phyloP scores from a whole-genome alignment of 2,888 invertebrate genomes.

The Byasa hedistus region DNA sequence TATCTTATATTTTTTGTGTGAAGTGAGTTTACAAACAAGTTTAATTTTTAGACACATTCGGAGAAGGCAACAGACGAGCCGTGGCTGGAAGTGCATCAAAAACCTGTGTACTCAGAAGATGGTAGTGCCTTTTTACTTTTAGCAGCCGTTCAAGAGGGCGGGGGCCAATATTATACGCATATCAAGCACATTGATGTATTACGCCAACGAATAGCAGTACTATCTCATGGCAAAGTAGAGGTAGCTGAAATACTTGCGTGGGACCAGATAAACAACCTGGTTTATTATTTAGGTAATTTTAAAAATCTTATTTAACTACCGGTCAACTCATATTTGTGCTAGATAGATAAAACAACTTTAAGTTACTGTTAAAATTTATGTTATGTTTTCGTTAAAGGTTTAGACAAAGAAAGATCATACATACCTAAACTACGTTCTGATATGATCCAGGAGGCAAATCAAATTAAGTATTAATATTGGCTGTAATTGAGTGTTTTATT shows the following conservation, averaged over 20 bases:
- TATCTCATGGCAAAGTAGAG: constrained; percentile 92
- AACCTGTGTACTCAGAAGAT: constrained; percentile 90
- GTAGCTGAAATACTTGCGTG: constrained; percentile 90
- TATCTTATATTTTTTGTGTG: not conserved
- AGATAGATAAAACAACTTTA: not conserved
- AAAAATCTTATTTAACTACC: constrained; percentile 1
- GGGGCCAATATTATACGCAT: constrained; percentile 91
- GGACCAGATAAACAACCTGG: constrained; percentile 90
- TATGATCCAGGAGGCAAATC: constrained; percentile 65
- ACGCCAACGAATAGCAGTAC: constrained; percentile 89
- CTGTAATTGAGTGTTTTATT: constrained; percentile 63
- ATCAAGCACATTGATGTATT: constrained; percentile 92
- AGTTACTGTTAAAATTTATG: constrained; percentile 32
- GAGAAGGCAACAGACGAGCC: constrained; percentile 91
- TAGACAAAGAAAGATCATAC: constrained; percentile 60
- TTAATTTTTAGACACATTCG: constrained; percentile 83
- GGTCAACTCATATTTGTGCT: not conserved
- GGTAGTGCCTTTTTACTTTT: constrained; percentile 91
- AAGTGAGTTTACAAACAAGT: not conserved
- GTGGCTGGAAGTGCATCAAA: constrained; percentile 92
- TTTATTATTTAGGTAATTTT: constrained; percentile 83
- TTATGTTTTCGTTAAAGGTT: constrained; percentile 60
- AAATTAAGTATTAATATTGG: constrained; percentile 75
- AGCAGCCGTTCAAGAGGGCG: constrained; percentile 91
- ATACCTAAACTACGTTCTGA: constrained; percentile 67